phyloP scores from a whole-genome alignment of 2,797 vertebrate species.

The Sebastes steindachneri region DNA sequence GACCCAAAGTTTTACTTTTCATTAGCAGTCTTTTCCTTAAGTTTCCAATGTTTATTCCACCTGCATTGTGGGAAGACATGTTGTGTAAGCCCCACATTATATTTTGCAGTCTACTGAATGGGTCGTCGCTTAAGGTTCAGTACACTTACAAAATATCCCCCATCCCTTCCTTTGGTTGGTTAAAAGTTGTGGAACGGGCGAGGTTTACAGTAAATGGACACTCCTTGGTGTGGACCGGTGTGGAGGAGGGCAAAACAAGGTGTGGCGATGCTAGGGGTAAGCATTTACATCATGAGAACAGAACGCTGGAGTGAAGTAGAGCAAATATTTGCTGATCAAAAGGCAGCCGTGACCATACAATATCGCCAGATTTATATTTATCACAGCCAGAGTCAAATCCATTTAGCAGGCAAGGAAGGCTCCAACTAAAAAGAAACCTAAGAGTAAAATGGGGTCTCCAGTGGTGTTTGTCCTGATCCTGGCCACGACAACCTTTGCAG shows the following conservation, averaged over 20 bases:
- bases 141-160: neutral
- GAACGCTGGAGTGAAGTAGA: conserved; percentile 18
- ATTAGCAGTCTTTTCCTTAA: neutral
- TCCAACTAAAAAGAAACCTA: neutral
- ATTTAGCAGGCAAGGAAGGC: neutral
- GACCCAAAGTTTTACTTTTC: neutral
- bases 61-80: neutral
- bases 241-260: conserved; percentile 67
- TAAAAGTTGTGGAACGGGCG: neutral
- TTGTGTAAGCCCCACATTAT: neutral
- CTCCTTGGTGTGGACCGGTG: conserved; percentile 26
- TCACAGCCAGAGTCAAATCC: neutral
- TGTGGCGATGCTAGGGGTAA: conserved; percentile 36
- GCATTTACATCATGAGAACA: conserved; percentile 41
- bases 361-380: neutral
- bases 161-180: neutral
- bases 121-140: neutral
- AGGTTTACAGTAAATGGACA: conserved; percentile 72
- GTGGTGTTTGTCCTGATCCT: conserved; percentile 44
- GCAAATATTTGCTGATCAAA: conserved; percentile 63
- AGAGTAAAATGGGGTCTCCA: conserved; percentile 39
- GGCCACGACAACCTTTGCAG: neutral
- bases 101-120: neutral
- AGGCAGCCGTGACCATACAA: neutral
- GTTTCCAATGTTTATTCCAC: neutral